A percentile compares a stretch with the other conserved stretches of the same genome.
Conservation (phyloP, 2,113 vertebrate genomes). For the Nansenia antarctica region DNA sequence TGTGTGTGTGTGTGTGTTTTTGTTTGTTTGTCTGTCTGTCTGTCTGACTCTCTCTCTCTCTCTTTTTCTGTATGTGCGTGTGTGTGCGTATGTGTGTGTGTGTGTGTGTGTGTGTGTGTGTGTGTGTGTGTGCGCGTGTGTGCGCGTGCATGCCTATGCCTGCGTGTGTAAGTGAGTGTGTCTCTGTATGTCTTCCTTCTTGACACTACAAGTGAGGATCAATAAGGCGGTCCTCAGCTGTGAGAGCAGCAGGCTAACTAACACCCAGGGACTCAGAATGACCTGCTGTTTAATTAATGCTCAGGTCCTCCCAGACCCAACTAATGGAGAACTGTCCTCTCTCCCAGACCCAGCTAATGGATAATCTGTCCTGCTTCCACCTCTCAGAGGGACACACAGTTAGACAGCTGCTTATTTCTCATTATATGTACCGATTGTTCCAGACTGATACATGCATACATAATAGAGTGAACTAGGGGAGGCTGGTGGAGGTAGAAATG, state of each 20-base stretch:
- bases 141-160: no score
- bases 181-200: not conserved
- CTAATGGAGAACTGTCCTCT: slow-evolving; percentile 45
- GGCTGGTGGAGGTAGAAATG: no score
- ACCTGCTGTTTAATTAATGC: slow-evolving; percentile 49
- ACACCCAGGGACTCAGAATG: slow-evolving; percentile 9
- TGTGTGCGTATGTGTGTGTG: slow-evolving; percentile 12
- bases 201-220: not conserved
- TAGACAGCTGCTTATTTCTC: slow-evolving; percentile 4
- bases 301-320: slow-evolving; percentile 13
- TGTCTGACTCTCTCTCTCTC: slow-evolving; percentile 5
- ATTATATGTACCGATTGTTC: not conserved
- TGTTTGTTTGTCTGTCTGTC: not conserved
- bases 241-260: not conserved
- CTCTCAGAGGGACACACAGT: slow-evolving; percentile 12
- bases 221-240: not conserved
- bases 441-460: not conserved
- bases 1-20: slow-evolving; percentile 8
- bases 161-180: not conserved
- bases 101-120: slow-evolving; percentile 62
- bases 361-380: slow-evolving; percentile 43
- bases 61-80: slow-evolving; percentile 70
- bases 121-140: slow-evolving; percentile 18
- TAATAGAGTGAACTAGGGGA: not conserved
- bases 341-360: slow-evolving; percentile 33